phyloP scores from a whole-genome alignment of 2,113 vertebrate species.

The Phylloscopus trochiloides region DNA sequence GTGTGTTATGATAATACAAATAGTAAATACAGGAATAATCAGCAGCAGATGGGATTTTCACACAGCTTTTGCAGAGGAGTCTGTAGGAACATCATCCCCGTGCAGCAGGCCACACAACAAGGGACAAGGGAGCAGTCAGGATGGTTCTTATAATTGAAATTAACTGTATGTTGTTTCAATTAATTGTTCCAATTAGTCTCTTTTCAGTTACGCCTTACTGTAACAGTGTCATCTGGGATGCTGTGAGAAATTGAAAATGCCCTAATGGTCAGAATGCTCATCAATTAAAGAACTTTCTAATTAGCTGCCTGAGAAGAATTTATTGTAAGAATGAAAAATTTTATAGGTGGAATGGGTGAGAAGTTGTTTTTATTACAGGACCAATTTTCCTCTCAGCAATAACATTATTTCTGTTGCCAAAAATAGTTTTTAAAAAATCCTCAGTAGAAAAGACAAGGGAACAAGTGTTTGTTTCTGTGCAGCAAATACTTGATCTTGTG shows the following conservation, averaged over 20 bases:
- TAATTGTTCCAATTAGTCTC: conserved; percentile 77
- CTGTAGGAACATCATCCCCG: not conserved
- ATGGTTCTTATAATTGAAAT: conserved; percentile 53
- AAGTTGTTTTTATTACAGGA: not conserved
- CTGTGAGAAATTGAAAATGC: conserved; percentile 66
- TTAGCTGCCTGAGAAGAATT: conserved; percentile 58
- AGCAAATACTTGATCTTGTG: not conserved
- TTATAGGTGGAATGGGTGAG: not conserved
- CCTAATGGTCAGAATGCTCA: conserved; percentile 62
- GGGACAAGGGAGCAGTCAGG: not conserved
- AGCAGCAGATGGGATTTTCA: not conserved
- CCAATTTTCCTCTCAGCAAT: not conserved
- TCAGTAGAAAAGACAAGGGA: not conserved
- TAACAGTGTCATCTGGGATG: conserved; percentile 68
- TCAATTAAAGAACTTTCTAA: conserved; percentile 71
- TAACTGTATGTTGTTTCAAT: conserved; percentile 75
- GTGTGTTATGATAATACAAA: not conserved
- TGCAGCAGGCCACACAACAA: not conserved
- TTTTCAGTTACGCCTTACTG: conserved; percentile 45
- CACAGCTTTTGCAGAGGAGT: not conserved
- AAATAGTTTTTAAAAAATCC: not conserved
- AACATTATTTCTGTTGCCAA: not conserved
- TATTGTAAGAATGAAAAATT: not conserved
- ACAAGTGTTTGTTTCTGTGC: not conserved
- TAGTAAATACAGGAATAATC: conserved; percentile 10